phyloP scores from a whole-genome alignment of 2,888 invertebrate genomes.

The Drosophila buzzatii region DNA sequence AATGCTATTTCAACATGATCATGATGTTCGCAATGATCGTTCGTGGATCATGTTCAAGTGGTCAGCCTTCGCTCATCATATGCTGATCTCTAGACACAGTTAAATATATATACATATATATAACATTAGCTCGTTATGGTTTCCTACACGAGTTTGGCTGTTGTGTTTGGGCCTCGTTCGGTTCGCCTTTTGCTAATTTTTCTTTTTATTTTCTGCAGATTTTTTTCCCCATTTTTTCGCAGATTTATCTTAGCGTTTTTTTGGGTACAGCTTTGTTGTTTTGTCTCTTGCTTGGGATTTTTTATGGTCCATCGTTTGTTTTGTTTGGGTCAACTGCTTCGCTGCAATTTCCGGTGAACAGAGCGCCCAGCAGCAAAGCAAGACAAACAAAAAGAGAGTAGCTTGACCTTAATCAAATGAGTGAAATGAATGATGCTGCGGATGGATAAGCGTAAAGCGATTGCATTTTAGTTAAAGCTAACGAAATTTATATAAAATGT shows the following conservation, averaged over 20 bases:
- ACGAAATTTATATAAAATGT: background rate
- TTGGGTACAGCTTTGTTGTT: slow-evolving; percentile 20
- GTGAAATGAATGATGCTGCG: slow-evolving; percentile 4
- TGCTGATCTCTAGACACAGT: slow-evolving; percentile 55
- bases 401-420: slow-evolving; percentile 34
- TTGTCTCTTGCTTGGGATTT: slow-evolving; percentile 8
- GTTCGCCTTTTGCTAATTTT: slow-evolving; percentile 44
- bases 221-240: slow-evolving; percentile 19
- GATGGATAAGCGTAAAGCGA: slow-evolving; percentile 17
- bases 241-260: slow-evolving; percentile 65
- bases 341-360: slow-evolving; percentile 50
- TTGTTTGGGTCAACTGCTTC: slow-evolving; percentile 32
- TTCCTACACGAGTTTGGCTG: slow-evolving; percentile 55
- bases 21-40: slow-evolving; percentile 25
- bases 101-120: background rate
- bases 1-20: slow-evolving; percentile 39
- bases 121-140: slow-evolving; percentile 64
- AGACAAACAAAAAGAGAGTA: background rate
- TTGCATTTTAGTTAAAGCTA: slow-evolving; percentile 35
- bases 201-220: slow-evolving; percentile 13
- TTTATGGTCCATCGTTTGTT: slow-evolving; percentile 32
- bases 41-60: slow-evolving; percentile 26
- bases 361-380: slow-evolving; percentile 1
- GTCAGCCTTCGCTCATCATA: slow-evolving; percentile 63
- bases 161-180: slow-evolving; percentile 25